phyloP scores from a whole-genome alignment of 2,113 vertebrate species.

The Fregata magnificens region DNA sequence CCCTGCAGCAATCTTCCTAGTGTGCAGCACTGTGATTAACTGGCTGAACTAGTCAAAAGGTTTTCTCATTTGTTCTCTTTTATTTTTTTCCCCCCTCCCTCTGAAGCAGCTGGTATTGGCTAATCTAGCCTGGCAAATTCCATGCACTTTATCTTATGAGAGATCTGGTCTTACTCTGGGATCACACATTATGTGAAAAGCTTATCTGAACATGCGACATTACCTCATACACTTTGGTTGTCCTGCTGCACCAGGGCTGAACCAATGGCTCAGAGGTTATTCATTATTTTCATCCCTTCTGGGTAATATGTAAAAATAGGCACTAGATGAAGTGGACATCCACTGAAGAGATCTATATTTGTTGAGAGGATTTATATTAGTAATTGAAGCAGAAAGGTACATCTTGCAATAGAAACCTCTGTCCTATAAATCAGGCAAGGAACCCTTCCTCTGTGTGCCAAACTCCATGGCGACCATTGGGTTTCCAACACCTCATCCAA shows the following conservation, averaged over 20 bases:
- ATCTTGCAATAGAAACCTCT: background rate
- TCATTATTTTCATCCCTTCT: background rate
- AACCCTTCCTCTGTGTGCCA: background rate
- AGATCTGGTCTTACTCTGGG: background rate
- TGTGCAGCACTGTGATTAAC: background rate
- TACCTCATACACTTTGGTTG: background rate
- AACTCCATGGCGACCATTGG: background rate
- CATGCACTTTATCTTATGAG: background rate
- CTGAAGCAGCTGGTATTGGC: background rate
- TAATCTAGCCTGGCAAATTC: background rate
- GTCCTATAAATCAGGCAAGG: background rate
- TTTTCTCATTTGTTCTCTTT: background rate
- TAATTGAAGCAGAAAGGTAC: background rate
- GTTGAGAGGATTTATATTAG: background rate
- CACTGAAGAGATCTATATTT: background rate
- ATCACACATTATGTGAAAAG: background rate
- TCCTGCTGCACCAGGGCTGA: background rate
- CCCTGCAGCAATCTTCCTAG: background rate
- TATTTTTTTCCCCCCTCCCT: accelerated
- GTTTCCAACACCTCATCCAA: background rate
- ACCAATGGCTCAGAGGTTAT: background rate
- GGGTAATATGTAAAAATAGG: background rate
- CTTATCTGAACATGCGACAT: background rate
- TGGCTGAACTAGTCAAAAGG: background rate
- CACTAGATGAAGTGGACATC: background rate